Percentiles rank a stretch among this genome's conserved stretches.
Evolutionary conservation across 1,140 invertebrate species (phyloP).

Genomic region (Heliothis virescens): DNA sequence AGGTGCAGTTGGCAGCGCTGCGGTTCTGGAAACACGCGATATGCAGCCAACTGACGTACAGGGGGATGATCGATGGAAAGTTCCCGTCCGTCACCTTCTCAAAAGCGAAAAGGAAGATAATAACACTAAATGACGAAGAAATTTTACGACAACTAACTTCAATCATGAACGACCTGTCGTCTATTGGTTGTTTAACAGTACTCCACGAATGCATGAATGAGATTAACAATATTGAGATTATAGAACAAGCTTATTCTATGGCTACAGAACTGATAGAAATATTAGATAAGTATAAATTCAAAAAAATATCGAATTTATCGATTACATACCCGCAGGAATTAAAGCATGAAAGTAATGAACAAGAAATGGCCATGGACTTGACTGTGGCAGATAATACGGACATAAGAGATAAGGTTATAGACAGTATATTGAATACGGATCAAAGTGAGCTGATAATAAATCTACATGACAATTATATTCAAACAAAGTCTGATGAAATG

Average conservation of each 20-base stretch:
- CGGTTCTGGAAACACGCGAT: slow-evolving; percentile 89
- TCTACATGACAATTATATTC: slow-evolving; percentile 81
- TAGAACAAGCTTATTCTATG: slow-evolving; percentile 86
- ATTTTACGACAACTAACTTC: slow-evolving; percentile 88
- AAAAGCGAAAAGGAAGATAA: slow-evolving; percentile 89
- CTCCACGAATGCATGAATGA: slow-evolving; percentile 87
- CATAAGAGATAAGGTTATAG: slow-evolving; percentile 78
- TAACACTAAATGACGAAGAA: slow-evolving; percentile 88
- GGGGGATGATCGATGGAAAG: slow-evolving; percentile 91
- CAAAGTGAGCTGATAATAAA: slow-evolving; percentile 87
- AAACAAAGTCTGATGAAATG: slow-evolving; percentile 40
- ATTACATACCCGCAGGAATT: slow-evolving; percentile 62
- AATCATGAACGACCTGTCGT: slow-evolving; percentile 87
- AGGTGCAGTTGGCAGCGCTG: slow-evolving; percentile 89
- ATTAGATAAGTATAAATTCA: slow-evolving; percentile 85
- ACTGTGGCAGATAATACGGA: slow-evolving; percentile 43
- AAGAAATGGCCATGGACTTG: slow-evolving; percentile 54
- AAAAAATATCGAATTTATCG: slow-evolving; percentile 7
- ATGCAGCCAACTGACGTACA: slow-evolving; percentile 87
- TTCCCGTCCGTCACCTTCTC: slow-evolving; percentile 91
- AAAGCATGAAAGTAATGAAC: slow-evolving; percentile 6
- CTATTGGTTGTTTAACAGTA: slow-evolving; percentile 88
- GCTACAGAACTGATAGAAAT: slow-evolving; percentile 84
- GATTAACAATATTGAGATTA: slow-evolving; percentile 89
- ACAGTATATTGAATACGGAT: slow-evolving; percentile 85